Base-by-base conservation (phyloP, 2,888 invertebrate genomes). In the Julus scandinavius region DNA sequence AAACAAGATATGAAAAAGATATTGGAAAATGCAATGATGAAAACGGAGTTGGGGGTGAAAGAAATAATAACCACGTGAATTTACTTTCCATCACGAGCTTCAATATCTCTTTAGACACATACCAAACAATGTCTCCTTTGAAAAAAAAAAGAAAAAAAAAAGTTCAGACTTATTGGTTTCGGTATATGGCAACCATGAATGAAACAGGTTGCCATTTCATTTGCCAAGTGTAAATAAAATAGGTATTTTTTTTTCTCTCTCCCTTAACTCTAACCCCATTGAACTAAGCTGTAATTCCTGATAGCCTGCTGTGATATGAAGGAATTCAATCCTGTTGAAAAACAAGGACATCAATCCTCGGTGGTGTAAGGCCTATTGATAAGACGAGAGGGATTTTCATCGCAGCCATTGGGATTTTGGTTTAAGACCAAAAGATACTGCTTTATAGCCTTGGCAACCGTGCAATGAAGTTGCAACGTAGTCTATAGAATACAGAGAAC, bases 251-350 rank as follows among this genome's bases (percentile, higher is more conserved):
- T 54, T 11, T 54, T 13, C 54, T 13, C 54, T 54, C 54, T 54
- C 54, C 13, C 54, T 54, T 54, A 54, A 54, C 54, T 54, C 54
- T 3, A 15, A 11, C 54, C 13, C 54, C 17, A 17, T 54, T 54
- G 54, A 54, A 13, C 54, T 54, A 54, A 54, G 54, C 54, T 54
- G 54, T 54, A 54, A 54, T 54, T 54, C 54, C 54, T 54, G 54
- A 54, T 17, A 54, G 54, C 54, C 54, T 54, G 54, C 54, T 54
- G 54, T 54, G 54, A 54, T 54, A 54, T 54, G 54, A 54, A 15
- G 54, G 54, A 54, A 54, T 54, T 54, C 54, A 54, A 54, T 54
- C 54, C 54, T 54, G 54, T 54, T 54, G 54, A 54, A 54, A 54
- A 54, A 54, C 17, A 54, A 45, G 45, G 45, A 54, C 54, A 54